These are phyloP conservation scores for Lepidonotus clava DNA, from an alignment of 2,888 invertebrate species.

Conservation along the genomic window DNA sequence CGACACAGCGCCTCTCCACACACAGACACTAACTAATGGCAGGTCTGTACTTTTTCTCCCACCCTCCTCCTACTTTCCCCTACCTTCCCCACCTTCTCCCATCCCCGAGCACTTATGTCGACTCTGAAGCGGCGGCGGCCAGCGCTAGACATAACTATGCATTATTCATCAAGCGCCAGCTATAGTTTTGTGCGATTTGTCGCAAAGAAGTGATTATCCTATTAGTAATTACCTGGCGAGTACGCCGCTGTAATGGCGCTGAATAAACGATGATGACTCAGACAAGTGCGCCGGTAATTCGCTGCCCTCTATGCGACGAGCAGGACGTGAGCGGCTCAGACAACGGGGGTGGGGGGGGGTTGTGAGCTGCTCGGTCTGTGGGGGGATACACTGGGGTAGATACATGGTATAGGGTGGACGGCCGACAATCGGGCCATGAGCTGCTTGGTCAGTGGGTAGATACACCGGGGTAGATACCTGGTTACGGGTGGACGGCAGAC, in stretches of 20 bases:
- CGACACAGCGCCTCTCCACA: neutral
- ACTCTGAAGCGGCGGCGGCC: neutral
- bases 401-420: too few relatives aligned
- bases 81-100: neutral
- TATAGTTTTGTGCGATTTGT: conserved; percentile 42
- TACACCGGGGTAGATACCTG: too few relatives aligned
- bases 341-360: too few relatives aligned
- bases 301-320: too few relatives aligned
- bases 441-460: too few relatives aligned
- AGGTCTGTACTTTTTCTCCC: neutral
- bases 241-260: neutral
- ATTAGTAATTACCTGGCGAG: conserved; percentile 46
- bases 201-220: conserved; percentile 44
- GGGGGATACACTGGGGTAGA: too few relatives aligned
- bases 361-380: too few relatives aligned
- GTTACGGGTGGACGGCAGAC: too few relatives aligned
- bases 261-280: conserved; percentile 46
- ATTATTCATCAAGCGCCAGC: conserved; percentile 26
- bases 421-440: too few relatives aligned
- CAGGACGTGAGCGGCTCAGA: too few relatives aligned
- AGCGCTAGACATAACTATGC: conserved; percentile 42
- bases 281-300: conserved; percentile 29
- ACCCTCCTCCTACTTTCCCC: neutral
- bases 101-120: neutral
- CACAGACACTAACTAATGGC: conserved; percentile 6